A percentile compares a stretch with the other conserved stretches of the same genome.
Conservation (phyloP, 2,113 vertebrate genomes). For the Elephantulus edwardii region DNA sequence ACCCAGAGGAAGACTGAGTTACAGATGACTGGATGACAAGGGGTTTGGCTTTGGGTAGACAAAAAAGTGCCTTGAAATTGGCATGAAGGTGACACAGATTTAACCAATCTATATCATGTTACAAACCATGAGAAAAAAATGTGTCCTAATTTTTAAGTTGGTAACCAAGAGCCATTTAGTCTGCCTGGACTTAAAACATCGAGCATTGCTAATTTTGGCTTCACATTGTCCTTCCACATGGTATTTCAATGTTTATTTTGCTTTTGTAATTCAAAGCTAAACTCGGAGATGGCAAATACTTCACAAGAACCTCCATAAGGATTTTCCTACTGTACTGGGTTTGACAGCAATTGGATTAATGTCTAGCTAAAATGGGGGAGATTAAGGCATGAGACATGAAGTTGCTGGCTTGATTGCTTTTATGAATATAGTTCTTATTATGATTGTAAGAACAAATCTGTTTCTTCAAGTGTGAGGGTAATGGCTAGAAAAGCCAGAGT, state of each 20-base stretch:
- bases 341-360: no score
- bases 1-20: no score
- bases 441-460: no score
- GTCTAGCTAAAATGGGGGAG: no score
- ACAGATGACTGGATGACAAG: no score
- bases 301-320: background rate
- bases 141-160: background rate
- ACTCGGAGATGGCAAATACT: background rate
- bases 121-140: background rate
- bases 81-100: background rate
- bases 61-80: background rate
- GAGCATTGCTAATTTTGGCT: background rate
- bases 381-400: no score
- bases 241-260: background rate
- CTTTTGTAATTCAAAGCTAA: constrained; percentile 4
- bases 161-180: background rate
- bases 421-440: no score
- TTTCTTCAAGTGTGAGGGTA: no score
- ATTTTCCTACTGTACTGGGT: background rate
- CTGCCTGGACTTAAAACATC: background rate
- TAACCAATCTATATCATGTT: background rate
- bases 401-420: no score
- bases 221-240: background rate
- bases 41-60: no score
- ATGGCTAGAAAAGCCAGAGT: no score